A percentile compares a stretch with the other conserved stretches of the same genome.
phyloP scores from a whole-genome alignment of 2,888 invertebrate species.

The Dromius quadrimaculatus region DNA sequence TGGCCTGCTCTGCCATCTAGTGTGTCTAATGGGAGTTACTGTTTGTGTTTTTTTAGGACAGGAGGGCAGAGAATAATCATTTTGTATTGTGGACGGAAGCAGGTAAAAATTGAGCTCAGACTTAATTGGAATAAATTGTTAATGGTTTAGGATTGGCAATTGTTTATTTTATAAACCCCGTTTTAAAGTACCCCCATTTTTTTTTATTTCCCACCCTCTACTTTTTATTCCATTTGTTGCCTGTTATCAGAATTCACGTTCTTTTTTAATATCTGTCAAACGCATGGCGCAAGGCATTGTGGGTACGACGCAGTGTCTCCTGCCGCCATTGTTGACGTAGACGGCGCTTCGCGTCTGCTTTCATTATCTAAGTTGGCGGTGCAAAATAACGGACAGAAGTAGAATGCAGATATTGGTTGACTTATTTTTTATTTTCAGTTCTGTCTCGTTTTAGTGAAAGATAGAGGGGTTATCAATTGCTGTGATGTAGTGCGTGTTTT shows the following conservation, averaged over 20 bases:
- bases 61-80: too few species aligned
- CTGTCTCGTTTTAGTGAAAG: neutral
- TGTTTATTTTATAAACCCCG: too few species aligned
- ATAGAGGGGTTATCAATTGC: neutral
- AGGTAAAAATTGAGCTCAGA: too few species aligned
- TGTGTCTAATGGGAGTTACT: too few species aligned
- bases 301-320: conserved; percentile 61
- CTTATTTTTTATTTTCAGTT: conserved; percentile 30
- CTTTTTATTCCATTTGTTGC: conserved; percentile 57
- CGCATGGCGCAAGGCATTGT: conserved; percentile 62
- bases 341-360: conserved; percentile 61
- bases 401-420: conserved; percentile 66
- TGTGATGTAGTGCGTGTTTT: too few species aligned
- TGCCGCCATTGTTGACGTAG: conserved; percentile 62
- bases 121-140: too few species aligned
- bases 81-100: too few species aligned
- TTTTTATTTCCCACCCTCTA: conserved; percentile 30
- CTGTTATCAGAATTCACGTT: conserved; percentile 59
- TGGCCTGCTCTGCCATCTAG: too few species aligned
- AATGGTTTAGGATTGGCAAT: too few species aligned
- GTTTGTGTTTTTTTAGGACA: too few species aligned
- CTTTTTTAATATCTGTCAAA: conserved; percentile 66
- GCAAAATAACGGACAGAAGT: conserved; percentile 61
- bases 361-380: conserved; percentile 66
- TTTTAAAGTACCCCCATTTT: too few species aligned